Evolutionary conservation across 2,113 vertebrate species (phyloP).

Genomic region (Platysteira castanea): DNA sequence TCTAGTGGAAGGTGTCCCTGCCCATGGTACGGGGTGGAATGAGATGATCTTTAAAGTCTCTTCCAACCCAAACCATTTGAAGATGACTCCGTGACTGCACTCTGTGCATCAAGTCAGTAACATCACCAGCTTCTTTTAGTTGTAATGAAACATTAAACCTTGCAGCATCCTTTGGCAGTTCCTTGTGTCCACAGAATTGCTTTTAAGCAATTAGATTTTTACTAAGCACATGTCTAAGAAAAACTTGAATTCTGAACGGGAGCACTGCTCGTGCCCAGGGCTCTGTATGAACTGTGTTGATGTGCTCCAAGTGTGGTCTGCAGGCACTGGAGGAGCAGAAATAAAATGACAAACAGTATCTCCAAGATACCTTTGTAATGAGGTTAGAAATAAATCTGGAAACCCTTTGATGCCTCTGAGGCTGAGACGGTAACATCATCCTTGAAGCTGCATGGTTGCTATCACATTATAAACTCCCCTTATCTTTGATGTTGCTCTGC

Average conservation of each 20-base stretch:
- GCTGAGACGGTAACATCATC: not conserved
- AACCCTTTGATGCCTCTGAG: not conserved
- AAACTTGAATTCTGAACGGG: not conserved
- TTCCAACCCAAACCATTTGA: not conserved
- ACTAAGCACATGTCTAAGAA: not conserved
- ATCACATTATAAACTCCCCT: not conserved
- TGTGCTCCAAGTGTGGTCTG: accelerated
- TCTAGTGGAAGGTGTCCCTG: not conserved
- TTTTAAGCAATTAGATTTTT: not conserved
- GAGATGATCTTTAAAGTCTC: not conserved
- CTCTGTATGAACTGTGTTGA: accelerated
- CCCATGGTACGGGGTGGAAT: not conserved
- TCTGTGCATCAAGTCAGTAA: not conserved
- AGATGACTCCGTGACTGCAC: not conserved
- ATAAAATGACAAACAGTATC: not conserved
- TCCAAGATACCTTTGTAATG: not conserved
- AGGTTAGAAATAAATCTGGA: not conserved
- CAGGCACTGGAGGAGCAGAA: not conserved
- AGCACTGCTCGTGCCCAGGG: not conserved
- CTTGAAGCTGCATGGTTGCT: not conserved
- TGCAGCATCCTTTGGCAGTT: not conserved
- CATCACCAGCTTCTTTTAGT: not conserved
- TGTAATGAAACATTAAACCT: not conserved
- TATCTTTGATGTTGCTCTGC: not conserved
- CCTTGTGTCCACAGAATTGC: not conserved